These are phyloP conservation scores for Pachliopta kotzebuea DNA, from an alignment of 2,888 invertebrate species.

Conservation along the genomic window DNA sequence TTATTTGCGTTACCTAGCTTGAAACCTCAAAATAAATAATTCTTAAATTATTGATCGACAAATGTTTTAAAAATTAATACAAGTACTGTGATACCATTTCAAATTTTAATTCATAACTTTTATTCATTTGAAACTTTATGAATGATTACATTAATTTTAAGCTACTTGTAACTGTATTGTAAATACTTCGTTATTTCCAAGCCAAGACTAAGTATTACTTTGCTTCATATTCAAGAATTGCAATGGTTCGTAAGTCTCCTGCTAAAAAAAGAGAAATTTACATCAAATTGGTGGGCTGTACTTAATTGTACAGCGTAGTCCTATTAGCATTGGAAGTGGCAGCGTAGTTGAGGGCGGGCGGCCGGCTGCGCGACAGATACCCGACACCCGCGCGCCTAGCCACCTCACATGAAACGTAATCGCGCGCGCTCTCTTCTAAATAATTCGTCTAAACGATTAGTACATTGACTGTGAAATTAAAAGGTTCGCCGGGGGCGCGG, in stretches of 20 bases:
- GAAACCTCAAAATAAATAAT: background rate
- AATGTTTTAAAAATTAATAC: background rate
- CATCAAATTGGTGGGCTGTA: background rate
- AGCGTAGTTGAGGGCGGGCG: slow-evolving; percentile 39
- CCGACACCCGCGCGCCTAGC: slow-evolving; percentile 77
- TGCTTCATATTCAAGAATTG: no score
- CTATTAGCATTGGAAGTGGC: slow-evolving; percentile 31
- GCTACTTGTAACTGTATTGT: no score
- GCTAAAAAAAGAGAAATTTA: background rate
- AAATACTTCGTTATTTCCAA: background rate
- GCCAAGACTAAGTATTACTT: no score
- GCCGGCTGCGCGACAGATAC: slow-evolving; percentile 47
- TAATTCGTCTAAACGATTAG: slow-evolving; percentile 33
- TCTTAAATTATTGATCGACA: background rate
- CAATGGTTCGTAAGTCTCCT: background rate
- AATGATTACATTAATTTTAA: background rate
- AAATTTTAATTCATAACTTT: no score
- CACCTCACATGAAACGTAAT: slow-evolving; percentile 49
- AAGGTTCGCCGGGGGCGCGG: slow-evolving; percentile 79
- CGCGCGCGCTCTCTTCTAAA: slow-evolving; percentile 65
- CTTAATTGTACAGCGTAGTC: slow-evolving; percentile 9
- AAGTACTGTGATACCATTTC: no score
- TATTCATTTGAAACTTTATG: background rate
- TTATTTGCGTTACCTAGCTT: background rate
- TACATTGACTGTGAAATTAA: slow-evolving; percentile 38